Evolutionary conservation across 1,140 invertebrate genomes (phyloP).

Genomic region (Camponotus vicinus): DNA sequence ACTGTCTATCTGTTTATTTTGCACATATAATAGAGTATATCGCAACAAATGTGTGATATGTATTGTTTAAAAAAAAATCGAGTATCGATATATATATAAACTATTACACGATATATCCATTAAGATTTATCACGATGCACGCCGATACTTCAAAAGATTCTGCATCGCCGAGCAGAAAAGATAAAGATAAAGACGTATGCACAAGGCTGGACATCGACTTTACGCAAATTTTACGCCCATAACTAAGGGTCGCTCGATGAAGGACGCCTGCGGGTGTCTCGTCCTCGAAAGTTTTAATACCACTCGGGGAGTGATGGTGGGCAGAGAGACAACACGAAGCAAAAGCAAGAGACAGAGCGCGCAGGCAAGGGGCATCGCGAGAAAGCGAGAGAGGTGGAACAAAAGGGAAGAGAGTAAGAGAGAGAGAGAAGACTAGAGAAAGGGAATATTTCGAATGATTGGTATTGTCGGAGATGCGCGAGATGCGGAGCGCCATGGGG

Average conservation of each 20-base stretch:
- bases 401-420: conserved; percentile 59
- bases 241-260: conserved; percentile 64
- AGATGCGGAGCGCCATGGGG: conserved; percentile 78
- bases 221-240: conserved; percentile 73
- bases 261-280: conserved; percentile 75
- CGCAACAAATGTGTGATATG: neutral
- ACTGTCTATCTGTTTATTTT: neutral
- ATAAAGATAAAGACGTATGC: conserved; percentile 63
- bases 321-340: conserved; percentile 71
- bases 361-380: conserved; percentile 52
- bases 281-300: conserved; percentile 84
- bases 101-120: conserved; percentile 29
- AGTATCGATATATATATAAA: neutral
- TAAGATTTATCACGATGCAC: conserved; percentile 42
- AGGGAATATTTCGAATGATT: conserved; percentile 85
- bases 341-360: conserved; percentile 73
- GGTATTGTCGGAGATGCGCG: conserved; percentile 83
- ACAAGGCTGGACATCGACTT: conserved; percentile 78
- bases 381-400: conserved; percentile 57
- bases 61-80: neutral
- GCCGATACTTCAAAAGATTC: neutral
- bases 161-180: conserved; percentile 23
- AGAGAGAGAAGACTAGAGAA: conserved; percentile 45
- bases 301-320: conserved; percentile 80
- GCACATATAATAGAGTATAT: neutral